Evolutionary conservation across 2,113 vertebrate species (phyloP).

Genomic region (Rhagologus leucostigma): DNA sequence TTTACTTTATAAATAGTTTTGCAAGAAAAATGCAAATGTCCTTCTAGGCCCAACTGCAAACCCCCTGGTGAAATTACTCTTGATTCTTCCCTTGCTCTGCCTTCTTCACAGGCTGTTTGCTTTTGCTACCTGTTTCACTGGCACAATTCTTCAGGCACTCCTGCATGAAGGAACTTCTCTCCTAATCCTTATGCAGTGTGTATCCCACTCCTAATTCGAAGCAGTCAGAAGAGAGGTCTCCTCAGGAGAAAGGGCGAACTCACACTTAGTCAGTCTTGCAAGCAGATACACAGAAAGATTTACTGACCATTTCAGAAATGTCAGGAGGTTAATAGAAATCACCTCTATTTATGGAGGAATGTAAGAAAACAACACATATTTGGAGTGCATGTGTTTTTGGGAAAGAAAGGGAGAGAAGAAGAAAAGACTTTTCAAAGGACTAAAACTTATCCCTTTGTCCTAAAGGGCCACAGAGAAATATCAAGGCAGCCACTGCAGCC

Average conservation of each 20-base stretch:
- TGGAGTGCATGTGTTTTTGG: background rate
- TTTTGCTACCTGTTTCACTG: background rate
- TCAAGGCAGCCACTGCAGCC: background rate
- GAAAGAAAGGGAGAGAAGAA: background rate
- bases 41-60: background rate
- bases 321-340: background rate
- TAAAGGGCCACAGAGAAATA: background rate
- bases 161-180: background rate
- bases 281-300: background rate
- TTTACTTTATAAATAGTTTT: background rate
- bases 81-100: background rate
- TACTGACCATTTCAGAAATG: background rate
- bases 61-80: background rate
- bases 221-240: background rate
- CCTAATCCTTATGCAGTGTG: background rate
- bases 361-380: background rate
- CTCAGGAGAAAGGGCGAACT: background rate
- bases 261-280: background rate
- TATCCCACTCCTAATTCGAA: background rate
- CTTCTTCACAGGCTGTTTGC: background rate
- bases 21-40: background rate
- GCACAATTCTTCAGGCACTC: background rate
- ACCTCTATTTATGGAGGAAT: background rate
- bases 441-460: background rate
- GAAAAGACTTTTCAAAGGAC: background rate